phyloP scores from a whole-genome alignment of 2,888 invertebrate species.

The Tipula helvola region DNA sequence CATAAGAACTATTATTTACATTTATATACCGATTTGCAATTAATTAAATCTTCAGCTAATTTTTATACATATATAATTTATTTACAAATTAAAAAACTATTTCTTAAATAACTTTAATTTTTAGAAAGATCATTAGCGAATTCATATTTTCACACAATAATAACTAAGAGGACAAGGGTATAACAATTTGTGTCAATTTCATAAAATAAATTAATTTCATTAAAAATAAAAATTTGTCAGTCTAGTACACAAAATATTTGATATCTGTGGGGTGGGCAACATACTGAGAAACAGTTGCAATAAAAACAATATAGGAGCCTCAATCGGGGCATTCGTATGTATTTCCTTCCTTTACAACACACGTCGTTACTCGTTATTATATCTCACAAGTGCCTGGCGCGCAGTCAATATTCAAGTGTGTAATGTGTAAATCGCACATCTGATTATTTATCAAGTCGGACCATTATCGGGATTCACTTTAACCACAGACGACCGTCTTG shows the following conservation, averaged over 20 bases:
- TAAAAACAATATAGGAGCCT: not conserved
- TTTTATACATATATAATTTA: not conserved
- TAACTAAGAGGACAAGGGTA: not conserved
- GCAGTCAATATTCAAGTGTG: not conserved
- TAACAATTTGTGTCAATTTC: not conserved
- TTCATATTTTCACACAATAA: not conserved
- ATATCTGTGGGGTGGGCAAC: not conserved
- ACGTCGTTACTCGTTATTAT: not conserved
- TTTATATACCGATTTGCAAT: not conserved
- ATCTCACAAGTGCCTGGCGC: not conserved
- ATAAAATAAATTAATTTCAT: not conserved
- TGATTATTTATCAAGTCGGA: slow-evolving; percentile 16
- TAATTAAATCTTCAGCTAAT: not conserved
- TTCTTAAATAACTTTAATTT: not conserved
- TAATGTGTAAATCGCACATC: not conserved
- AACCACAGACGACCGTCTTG: slow-evolving; percentile 15
- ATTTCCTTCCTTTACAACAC: not conserved
- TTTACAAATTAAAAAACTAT: not conserved
- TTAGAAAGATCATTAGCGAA: not conserved
- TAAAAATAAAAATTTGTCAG: not conserved
- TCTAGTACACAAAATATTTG: not conserved
- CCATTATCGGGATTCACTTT: slow-evolving; percentile 17
- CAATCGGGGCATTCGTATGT: not conserved
- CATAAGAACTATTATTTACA: not conserved
- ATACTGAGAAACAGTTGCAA: not conserved